A percentile compares a stretch with the other conserved stretches of the same genome.
Conservation (phyloP, 2,888 invertebrate species). For the Protophormia terraenovae region DNA sequence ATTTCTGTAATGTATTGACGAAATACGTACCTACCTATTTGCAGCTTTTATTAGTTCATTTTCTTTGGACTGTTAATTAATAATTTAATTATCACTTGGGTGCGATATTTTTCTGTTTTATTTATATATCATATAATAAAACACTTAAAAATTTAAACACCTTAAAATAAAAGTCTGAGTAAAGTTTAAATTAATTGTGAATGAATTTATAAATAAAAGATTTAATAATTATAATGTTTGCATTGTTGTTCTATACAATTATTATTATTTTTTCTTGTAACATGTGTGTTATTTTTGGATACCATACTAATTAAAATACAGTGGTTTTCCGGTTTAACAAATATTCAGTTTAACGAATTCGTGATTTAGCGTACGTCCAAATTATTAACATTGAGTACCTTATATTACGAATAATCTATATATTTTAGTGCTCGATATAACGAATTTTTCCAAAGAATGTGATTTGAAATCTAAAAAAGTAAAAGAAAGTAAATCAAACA, state of each 20-base stretch:
- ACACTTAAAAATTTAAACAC: constrained; percentile 15
- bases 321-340: too few species aligned
- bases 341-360: too few species aligned
- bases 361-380: too few species aligned
- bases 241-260: background rate
- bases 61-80: constrained; percentile 55
- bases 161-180: constrained; percentile 3
- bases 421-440: too few species aligned
- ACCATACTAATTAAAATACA: too few species aligned
- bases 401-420: too few species aligned
- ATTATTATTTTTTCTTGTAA: too few species aligned
- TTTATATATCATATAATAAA: constrained; percentile 6
- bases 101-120: constrained; percentile 25
- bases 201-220: background rate
- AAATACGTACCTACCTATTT: background rate
- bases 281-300: too few species aligned
- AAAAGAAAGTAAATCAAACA: too few species aligned
- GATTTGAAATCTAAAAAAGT: too few species aligned
- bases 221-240: background rate
- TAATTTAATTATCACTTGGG: constrained; percentile 59
- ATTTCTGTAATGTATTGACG: background rate
- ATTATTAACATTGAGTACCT: too few species aligned
- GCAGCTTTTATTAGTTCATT: background rate
- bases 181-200: background rate
- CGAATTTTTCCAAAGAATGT: too few species aligned